These are phyloP conservation scores for Oryzias melastigma DNA, from an alignment of 2,113 vertebrate genomes.

Conservation along the genomic window DNA sequence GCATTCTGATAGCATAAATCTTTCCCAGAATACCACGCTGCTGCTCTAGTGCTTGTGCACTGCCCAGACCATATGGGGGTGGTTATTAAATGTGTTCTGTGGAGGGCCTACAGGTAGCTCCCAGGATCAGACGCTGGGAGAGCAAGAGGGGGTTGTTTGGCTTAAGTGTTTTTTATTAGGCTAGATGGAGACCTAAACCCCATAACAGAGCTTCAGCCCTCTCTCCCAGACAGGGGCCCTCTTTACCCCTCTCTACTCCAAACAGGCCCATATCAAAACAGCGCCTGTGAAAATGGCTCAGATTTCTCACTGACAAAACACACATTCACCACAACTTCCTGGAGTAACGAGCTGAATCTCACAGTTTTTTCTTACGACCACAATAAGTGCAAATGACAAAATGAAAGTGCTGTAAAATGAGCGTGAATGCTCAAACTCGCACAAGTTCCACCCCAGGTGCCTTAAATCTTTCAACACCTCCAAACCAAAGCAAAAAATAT, in stretches of 20 bases:
- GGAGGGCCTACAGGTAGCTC: slow-evolving; percentile 74
- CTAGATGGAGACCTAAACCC: slow-evolving; percentile 78
- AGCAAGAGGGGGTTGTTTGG: slow-evolving; percentile 70
- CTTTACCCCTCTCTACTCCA: slow-evolving; percentile 48
- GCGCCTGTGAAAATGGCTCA: slow-evolving; percentile 64
- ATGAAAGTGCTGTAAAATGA: slow-evolving; percentile 29
- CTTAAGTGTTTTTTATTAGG: slow-evolving; percentile 81
- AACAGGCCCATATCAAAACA: slow-evolving; percentile 76
- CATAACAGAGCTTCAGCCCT: slow-evolving; percentile 70
- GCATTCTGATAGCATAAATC: too few species aligned
- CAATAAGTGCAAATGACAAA: slow-evolving; percentile 58
- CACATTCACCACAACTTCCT: slow-evolving; percentile 65
- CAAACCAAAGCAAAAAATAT: slow-evolving; percentile 24
- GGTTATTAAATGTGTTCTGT: slow-evolving; percentile 68
- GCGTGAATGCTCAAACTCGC: slow-evolving; percentile 25
- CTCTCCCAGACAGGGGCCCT: slow-evolving; percentile 74
- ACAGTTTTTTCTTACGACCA: slow-evolving; percentile 48
- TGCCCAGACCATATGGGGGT: slow-evolving; percentile 7
- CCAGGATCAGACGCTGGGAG: slow-evolving; percentile 66
- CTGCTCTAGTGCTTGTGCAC: neutral
- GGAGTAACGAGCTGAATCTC: slow-evolving; percentile 51
- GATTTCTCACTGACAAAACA: slow-evolving; percentile 63
- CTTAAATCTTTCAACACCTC: slow-evolving; percentile 16
- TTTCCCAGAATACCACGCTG: too few species aligned
- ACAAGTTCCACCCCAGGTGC: slow-evolving; percentile 17